Evolutionary conservation across 2,888 invertebrate genomes (phyloP), one percentile per base, ranked within the genome.

Genomic region (Panorpa germanica): DNA sequence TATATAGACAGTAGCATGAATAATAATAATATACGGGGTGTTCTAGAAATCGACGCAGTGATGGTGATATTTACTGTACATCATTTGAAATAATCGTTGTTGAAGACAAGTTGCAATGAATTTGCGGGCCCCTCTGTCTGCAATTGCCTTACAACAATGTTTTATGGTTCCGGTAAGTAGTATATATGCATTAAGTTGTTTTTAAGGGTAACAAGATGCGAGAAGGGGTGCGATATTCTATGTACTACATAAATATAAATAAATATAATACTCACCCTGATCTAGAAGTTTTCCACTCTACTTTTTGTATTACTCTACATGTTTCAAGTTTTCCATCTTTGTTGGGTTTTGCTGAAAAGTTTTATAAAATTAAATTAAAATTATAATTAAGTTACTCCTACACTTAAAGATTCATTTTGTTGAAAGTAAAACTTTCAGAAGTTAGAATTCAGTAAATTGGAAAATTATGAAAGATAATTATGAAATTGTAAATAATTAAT

Each of bases 301-400:
- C 77, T 65, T 90, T 88, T 50, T 75, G 76, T 52, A 96, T 95
- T 32, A 90, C 72, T 65, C 88, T 90, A 57, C 91, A 93, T 31
- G 82, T 73, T 53, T 93, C 91, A 40, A 77, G 65, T 58, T 83
- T 86, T 28, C 90, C 91, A 41, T 91, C 90, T 58, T 86, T 88
- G 47, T 74, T 81, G 40, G 74, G 66, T 70, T 88, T 90, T 39
- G 82, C 85, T 86, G 63, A 37, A 65, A 66, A 41, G 38, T 40
- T 41, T 40, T 35, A 39, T 36, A 37, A 35, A 38, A 31, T 9
- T 23, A 31, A 11, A 5, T 10, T 10, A n/a, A 5, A 12, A 25
- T 9, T n/a, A n/a, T n/a, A n/a, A n/a, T 13, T 28, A 17, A 14
- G 16, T 25, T 34, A 37, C 23, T 31, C 19, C 27, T 23, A 31